phyloP scores from a whole-genome alignment of 2,888 invertebrate genomes.

The Empis livida region DNA sequence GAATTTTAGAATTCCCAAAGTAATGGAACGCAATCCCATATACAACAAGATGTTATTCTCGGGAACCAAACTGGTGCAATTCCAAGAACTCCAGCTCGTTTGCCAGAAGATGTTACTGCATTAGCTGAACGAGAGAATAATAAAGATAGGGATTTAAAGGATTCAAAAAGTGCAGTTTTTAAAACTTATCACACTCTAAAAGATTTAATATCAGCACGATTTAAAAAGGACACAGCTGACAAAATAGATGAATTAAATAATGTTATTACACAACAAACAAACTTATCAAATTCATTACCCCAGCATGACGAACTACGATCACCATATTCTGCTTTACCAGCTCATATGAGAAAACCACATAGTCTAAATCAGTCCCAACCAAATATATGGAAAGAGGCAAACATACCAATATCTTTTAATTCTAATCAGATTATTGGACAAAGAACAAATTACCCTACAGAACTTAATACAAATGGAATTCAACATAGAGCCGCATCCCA shows the following conservation, averaged over 20 bases:
- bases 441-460: constrained; percentile 6
- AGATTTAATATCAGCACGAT: constrained; percentile 70
- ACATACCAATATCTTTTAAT: background rate
- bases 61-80: constrained; percentile 15
- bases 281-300: constrained; percentile 14
- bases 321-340: constrained; percentile 39
- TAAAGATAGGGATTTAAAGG: constrained; percentile 40
- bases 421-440: constrained; percentile 23
- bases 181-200: constrained; percentile 72
- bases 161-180: constrained; percentile 47
- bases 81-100: constrained; percentile 37
- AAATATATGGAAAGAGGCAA: constrained; percentile 14
- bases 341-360: constrained; percentile 22
- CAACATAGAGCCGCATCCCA: constrained; percentile 45
- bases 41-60: constrained; percentile 21
- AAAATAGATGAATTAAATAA: constrained; percentile 34
- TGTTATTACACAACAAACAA: constrained; percentile 19
- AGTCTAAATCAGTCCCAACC: constrained; percentile 15
- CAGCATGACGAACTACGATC: constrained; percentile 23
- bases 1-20: constrained; percentile 9
- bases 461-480: constrained; percentile 10
- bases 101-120: constrained; percentile 39
- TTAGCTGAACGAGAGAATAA: constrained; percentile 47
- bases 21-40: constrained; percentile 16
- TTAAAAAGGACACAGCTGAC: constrained; percentile 47